Percentiles rank a stretch among this genome's conserved stretches.
These are phyloP conservation scores for Heliconius hermathena DNA, from an alignment of 1,140 invertebrate species.

Conservation along the genomic window DNA sequence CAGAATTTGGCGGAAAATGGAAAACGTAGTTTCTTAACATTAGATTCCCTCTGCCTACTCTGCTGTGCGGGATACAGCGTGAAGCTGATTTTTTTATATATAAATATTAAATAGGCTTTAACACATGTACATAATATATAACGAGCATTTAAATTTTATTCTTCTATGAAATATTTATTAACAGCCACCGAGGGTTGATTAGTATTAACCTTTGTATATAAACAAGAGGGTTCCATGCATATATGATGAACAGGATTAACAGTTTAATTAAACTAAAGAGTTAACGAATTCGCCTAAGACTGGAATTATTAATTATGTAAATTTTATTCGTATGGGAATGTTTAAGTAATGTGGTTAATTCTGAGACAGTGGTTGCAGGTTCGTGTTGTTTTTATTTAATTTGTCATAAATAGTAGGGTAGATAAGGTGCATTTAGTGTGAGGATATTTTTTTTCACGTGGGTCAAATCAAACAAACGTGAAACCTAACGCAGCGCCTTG, in stretches of 20 bases:
- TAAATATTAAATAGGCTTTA: background rate
- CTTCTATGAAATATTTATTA: conserved; percentile 25
- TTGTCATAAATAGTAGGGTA: background rate
- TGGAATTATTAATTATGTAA: conserved; percentile 2
- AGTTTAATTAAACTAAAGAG: conserved; percentile 27
- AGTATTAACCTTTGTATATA: conserved; percentile 16
- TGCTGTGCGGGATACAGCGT: no score
- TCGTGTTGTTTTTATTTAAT: background rate
- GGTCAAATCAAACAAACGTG: no score
- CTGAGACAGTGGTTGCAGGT: background rate
- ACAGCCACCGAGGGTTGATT: conserved; percentile 8
- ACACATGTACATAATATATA: background rate
- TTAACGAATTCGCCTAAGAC: conserved; percentile 10
- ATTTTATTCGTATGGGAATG: conserved; percentile 1
- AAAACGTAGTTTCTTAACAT: no score
- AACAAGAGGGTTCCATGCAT: conserved; percentile 21
- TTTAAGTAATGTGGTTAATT: background rate
- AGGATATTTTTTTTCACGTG: no score
- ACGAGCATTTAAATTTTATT: conserved; percentile 10
- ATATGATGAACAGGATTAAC: conserved; percentile 27
- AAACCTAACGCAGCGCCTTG: no score
- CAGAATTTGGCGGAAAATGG: no score
- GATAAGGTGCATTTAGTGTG: background rate
- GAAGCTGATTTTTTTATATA: no score
- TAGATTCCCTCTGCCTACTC: no score